These are phyloP conservation scores for Caradrina kadenii DNA, from an alignment of 2,888 invertebrate genomes.

Conservation along the genomic window DNA sequence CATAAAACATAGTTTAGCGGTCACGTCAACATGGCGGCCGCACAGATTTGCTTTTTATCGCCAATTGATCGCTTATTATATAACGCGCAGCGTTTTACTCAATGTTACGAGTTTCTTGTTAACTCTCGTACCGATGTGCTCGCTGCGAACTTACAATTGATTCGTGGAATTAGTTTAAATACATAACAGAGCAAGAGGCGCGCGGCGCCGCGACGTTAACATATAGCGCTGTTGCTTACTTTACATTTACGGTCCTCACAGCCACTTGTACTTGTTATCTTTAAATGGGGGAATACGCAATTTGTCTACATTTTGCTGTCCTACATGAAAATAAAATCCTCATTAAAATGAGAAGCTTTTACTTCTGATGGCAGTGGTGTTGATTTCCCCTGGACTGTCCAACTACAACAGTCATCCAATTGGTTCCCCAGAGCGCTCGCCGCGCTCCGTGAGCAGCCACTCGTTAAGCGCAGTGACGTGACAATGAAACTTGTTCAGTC, in stretches of 20 bases:
- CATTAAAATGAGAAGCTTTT: not conserved
- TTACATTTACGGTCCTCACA: not conserved
- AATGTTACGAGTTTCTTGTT: constrained; percentile 31
- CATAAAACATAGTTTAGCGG: constrained; percentile 22
- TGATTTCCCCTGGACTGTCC: not conserved
- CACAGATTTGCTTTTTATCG: constrained; percentile 45
- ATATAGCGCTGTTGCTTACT: constrained; percentile 4
- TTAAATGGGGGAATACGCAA: constrained; percentile 17
- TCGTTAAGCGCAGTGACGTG: constrained; percentile 22
- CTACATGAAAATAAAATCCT: not conserved
- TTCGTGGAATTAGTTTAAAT: constrained; percentile 40
- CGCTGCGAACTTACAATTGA: constrained; percentile 12
- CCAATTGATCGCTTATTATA: constrained; percentile 16
- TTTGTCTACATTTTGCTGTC: constrained; percentile 5
- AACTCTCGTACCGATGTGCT: constrained; percentile 10
- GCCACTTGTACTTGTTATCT: constrained; percentile 1
- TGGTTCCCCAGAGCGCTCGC: not conserved
- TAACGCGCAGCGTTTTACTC: constrained; percentile 13
- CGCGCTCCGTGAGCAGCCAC: constrained; percentile 9
- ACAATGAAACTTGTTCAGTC: constrained; percentile 50
- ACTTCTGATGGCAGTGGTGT: not conserved
- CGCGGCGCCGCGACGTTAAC: not conserved
- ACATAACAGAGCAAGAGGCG: constrained; percentile 17
- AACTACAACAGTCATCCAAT: not conserved
- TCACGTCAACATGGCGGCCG: constrained; percentile 20